Base-by-base conservation (phyloP, 2,797 vertebrate species). In the Acridotheres tristis region DNA sequence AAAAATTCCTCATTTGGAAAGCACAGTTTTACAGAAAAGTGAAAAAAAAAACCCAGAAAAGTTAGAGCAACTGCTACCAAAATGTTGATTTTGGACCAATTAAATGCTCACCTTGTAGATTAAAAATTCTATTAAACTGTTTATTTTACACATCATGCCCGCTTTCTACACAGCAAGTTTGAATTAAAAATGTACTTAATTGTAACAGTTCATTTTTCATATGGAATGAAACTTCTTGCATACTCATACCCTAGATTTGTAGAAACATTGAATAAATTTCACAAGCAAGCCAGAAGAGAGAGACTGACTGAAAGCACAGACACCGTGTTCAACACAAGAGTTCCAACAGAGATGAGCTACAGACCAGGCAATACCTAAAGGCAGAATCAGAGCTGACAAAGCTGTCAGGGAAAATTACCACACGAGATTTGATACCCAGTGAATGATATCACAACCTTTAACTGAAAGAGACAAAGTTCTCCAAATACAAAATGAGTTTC, bases 41-140 rank as follows among this genome's bases (percentile, higher is more conserved):
- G 62, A 84, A 32, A 76, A 80, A 80, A 74, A 67, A 7, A 0
- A 0, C 9, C 42, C 20, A 42, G 62, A 77, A 77, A 68, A 47
- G 12, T 73, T 10, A 76, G 20, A 78, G 50, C 65, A 91, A 63
- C 36, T 84, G 73, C 80, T 86, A 75, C 17, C 67, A 85, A 83
- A 89, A 55, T 36, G 57, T 27, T 92, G 82, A 80, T 67, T 76
- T 71, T 45, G 93, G 76, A 95, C 34, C 96, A 91, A 96, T 96
- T 95, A 93, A 96, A 95, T 96, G 94, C 65, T 95, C 92, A 90
- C 87, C 90, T 83, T 79, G 76, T 77, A 87, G 68, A 96, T 96
- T 89, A 94, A 94, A 96, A 97, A 94, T 66, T 89, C 93, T 96
- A 96, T 84, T 93, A 95, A 97, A 96, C n/a, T 53, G 34, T 95